Evolutionary conservation across 1,140 invertebrate genomes (phyloP).

Genomic region (Hesperophylax magnus): DNA sequence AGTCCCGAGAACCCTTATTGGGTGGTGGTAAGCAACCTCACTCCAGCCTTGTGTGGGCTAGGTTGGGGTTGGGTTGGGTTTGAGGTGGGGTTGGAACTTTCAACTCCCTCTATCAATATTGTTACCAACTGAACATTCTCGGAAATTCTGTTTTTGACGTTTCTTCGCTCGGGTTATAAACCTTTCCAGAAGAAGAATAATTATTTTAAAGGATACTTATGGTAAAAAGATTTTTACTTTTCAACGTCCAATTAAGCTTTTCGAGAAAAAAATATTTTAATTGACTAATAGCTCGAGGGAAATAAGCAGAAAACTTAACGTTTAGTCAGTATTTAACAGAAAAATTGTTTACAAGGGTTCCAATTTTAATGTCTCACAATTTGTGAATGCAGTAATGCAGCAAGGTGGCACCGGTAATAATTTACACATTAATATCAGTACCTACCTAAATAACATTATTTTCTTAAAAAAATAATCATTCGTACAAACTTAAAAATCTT

Average conservation of each 20-base stretch:
- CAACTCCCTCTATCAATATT: constrained; percentile 45
- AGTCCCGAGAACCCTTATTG: constrained; percentile 17
- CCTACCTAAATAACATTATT: no score
- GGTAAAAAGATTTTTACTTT: constrained; percentile 8
- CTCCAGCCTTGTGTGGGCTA: constrained; percentile 15
- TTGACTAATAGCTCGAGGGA: background rate
- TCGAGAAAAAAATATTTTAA: background rate
- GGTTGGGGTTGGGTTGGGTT: constrained; percentile 20
- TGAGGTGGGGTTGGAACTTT: constrained; percentile 16
- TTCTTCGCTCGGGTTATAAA: background rate
- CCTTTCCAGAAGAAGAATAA: background rate
- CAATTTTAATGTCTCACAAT: no score
- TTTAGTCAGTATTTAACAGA: no score
- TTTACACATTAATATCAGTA: no score
- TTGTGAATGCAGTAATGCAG: no score
- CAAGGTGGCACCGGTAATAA: no score
- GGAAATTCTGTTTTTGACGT: constrained; percentile 49
- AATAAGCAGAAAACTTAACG: no score
- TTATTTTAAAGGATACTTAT: background rate
- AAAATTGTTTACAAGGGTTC: no score
- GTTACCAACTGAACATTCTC: constrained; percentile 50
- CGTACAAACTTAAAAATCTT: no score
- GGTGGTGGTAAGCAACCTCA: constrained; percentile 25
- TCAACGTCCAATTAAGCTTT: background rate
- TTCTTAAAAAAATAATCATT: no score